Conservation (phyloP, 2,113 vertebrate genomes). For the Mastomys coucha region DNA sequence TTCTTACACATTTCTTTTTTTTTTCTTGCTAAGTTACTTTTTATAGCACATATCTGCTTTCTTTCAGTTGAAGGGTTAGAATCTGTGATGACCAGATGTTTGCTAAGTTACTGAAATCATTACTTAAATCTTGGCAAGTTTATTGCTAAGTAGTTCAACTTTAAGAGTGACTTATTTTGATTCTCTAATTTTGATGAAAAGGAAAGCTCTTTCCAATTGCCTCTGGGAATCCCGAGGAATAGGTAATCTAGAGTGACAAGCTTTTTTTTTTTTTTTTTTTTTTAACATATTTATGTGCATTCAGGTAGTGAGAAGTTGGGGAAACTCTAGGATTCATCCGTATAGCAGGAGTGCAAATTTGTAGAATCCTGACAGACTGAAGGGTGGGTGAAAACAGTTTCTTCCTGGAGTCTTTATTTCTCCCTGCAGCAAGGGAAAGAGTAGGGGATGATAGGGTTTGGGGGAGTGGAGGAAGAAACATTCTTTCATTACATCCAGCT, state of each 20-base stretch:
- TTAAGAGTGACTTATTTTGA: constrained; percentile 11
- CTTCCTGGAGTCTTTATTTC: background rate
- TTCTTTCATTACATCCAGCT: constrained; percentile 58
- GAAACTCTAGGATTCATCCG: background rate
- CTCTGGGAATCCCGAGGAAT: background rate
- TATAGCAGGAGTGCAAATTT: background rate
- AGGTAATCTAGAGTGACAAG: background rate
- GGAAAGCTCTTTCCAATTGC: background rate
- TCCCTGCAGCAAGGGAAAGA: background rate
- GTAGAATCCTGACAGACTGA: background rate
- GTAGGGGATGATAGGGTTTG: background rate
- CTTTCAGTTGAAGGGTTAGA: background rate
- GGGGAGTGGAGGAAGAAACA: constrained; percentile 39
- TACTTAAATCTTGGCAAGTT: background rate
- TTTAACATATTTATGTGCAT: background rate
- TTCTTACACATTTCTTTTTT: constrained; percentile 39
- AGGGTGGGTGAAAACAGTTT: background rate
- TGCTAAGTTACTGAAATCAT: constrained; percentile 5
- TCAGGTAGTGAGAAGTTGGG: background rate
- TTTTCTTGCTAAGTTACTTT: constrained; percentile 39
- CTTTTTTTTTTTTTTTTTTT: background rate
- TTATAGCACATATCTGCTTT: background rate
- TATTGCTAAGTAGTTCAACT: background rate
- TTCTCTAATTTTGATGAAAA: constrained; percentile 35
- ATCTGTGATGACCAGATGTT: constrained; percentile 36